Evolutionary conservation across 1,140 invertebrate species (phyloP), one percentile per base, ranked within the genome.

Genomic region (Cyclargus thomasi): DNA sequence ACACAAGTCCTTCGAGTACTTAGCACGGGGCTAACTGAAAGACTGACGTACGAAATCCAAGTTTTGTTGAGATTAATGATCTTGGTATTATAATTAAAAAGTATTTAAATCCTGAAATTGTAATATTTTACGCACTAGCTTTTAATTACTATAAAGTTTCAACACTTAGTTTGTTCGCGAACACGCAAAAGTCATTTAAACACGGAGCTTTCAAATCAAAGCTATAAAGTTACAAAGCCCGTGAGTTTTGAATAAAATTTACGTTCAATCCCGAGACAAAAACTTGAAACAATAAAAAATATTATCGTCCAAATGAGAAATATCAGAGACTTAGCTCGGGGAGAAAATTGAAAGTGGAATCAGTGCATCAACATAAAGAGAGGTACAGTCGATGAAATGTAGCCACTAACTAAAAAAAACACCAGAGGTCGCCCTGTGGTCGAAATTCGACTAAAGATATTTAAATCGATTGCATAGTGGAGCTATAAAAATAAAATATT

Each of bases 341-440:
- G 17, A 59, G 55, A 59, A 59, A 59, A 59, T 59, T 35, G 65
- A 67, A 67, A 66, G 63, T 39, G 23, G 62, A 64, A 65, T 55
- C 55, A 59, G 55, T 59, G 20, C 66, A 70, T 66, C 69, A 70
- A 64, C 62, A 59, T 70, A 70, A 70, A 70, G 21, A 29, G 62
- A 64, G 53, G 39, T 47, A 47, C 39, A 47, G 39, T 47, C 14
- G 14, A 3, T 1, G 8, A 11, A 16, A 47, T 14, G 39, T 47
- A 14, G 7, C 14, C 29, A n/a, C n/a, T n/a, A n/a, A n/a, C n/a
- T n/a, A n/a, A n/a, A n/a, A n/a, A n/a, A n/a, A n/a, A n/a, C n/a
- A n/a, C n/a, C n/a, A n/a, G n/a, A n/a, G n/a, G n/a, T n/a, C n/a
- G n/a, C n/a, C n/a, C n/a, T n/a, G n/a, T n/a, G n/a, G n/a, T n/a